Evolutionary conservation across 2,113 vertebrate species (phyloP).

Genomic region (Coregonus clupeaformis): DNA sequence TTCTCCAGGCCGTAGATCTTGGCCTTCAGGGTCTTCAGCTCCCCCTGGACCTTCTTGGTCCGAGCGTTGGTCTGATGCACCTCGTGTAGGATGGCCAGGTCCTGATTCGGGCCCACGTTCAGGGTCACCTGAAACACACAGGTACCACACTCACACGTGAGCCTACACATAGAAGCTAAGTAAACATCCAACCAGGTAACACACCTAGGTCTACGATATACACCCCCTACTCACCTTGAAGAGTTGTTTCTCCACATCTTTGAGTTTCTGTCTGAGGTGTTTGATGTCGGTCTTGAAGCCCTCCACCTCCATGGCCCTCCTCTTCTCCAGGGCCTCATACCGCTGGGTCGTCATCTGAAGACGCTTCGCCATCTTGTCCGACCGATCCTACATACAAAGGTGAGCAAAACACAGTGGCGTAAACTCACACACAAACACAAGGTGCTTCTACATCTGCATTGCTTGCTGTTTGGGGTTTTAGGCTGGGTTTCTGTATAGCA

Average conservation of each 20-base stretch:
- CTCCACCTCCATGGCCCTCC: slow-evolving; percentile 88
- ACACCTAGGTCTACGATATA: not conserved
- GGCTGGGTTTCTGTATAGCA: too few species aligned
- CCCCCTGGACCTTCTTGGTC: slow-evolving; percentile 85
- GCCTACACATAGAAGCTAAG: not conserved
- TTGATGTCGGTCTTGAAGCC: slow-evolving; percentile 93
- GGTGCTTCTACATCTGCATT: too few species aligned
- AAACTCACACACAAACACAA: not conserved
- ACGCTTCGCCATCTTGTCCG: slow-evolving; percentile 86
- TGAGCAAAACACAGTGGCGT: not conserved
- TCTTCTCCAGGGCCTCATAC: slow-evolving; percentile 88
- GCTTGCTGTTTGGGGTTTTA: too few species aligned
- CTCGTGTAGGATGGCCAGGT: slow-evolving; percentile 86
- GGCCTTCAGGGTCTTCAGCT: slow-evolving; percentile 86
- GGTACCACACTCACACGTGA: not conserved
- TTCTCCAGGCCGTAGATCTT: slow-evolving; percentile 91
- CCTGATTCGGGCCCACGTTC: slow-evolving; percentile 82
- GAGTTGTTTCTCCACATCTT: slow-evolving; percentile 88
- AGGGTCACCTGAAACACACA: slow-evolving; percentile 76
- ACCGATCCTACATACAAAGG: slow-evolving; percentile 79
- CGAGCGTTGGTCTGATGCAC: slow-evolving; percentile 82
- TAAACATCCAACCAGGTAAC: not conserved
- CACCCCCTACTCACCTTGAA: slow-evolving; percentile 78
- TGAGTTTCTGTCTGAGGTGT: slow-evolving; percentile 84
- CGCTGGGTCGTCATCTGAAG: slow-evolving; percentile 88